Conservation (phyloP, 2,888 invertebrate genomes). For the Drosophila robusta region DNA sequence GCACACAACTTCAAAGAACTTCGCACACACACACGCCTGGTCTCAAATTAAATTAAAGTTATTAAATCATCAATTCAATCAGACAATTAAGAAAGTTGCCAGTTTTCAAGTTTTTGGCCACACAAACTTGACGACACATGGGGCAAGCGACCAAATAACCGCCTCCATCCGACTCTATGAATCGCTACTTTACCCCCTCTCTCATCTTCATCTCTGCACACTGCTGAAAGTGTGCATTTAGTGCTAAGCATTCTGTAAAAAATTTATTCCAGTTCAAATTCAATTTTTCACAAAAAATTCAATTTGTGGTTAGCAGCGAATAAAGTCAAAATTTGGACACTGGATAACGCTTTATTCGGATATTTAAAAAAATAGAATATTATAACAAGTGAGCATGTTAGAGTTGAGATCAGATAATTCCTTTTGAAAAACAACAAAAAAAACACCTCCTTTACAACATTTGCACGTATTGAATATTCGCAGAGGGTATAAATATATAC, state of each 20-base stretch:
- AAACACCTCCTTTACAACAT: too few species aligned
- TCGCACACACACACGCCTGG: constrained; percentile 5
- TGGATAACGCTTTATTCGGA: constrained; percentile 19
- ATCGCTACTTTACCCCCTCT: too few species aligned
- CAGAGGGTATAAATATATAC: too few species aligned
- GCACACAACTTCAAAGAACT: constrained; percentile 49
- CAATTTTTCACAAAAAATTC: constrained; percentile 58
- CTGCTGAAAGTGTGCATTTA: constrained; percentile 46
- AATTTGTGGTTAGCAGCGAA: constrained; percentile 60
- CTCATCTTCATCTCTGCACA: too few species aligned
- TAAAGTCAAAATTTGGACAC: constrained; percentile 39
- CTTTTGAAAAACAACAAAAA: too few species aligned
- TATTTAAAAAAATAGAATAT: constrained; percentile 2
- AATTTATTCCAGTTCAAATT: constrained; percentile 49
- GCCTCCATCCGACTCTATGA: not conserved
- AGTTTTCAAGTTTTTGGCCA: constrained; percentile 66
- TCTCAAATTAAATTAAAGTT: constrained; percentile 82
- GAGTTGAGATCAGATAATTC: not conserved
- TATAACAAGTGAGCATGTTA: too few species aligned
- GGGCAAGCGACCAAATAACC: constrained; percentile 33
- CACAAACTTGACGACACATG: constrained; percentile 70
- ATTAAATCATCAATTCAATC: constrained; percentile 85
- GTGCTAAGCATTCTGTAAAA: constrained; percentile 45
- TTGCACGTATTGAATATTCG: too few species aligned
- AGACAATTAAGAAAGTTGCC: constrained; percentile 83